These are phyloP conservation scores for Onychorhynchus coronatus DNA, from an alignment of 2,113 vertebrate genomes.

Conservation along the genomic window DNA sequence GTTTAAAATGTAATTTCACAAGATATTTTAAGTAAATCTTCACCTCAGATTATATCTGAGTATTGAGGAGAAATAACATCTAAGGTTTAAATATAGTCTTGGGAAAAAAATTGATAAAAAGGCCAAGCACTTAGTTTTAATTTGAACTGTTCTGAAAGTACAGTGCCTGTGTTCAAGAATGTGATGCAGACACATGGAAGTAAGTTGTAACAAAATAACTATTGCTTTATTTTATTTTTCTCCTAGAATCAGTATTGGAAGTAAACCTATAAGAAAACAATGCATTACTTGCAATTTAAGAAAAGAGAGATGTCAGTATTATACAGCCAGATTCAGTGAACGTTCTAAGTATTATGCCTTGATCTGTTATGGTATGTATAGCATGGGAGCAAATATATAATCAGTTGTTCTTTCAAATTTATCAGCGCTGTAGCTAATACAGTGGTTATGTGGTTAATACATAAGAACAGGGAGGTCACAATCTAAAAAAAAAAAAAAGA, in stretches of 20 bases:
- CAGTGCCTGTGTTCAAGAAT: background rate
- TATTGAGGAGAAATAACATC: background rate
- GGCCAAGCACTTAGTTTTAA: background rate
- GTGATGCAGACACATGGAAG: background rate
- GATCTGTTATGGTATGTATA: slow-evolving; percentile 78
- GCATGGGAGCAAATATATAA: background rate
- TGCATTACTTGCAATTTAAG: slow-evolving; percentile 82
- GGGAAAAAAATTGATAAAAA: background rate
- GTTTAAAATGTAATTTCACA: background rate
- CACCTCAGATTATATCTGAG: background rate
- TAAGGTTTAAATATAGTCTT: background rate
- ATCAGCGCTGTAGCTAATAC: background rate
- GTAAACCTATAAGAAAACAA: slow-evolving; percentile 67
- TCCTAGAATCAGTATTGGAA: slow-evolving; percentile 78
- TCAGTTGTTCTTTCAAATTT: background rate
- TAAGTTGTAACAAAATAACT: background rate
- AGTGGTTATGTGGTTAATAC: background rate
- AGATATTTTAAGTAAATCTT: background rate
- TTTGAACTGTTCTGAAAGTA: background rate
- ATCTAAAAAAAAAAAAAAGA: background rate
- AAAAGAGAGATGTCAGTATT: slow-evolving; percentile 81
- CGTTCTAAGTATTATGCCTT: slow-evolving; percentile 79
- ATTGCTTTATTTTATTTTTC: slow-evolving; percentile 55
- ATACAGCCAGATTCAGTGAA: slow-evolving; percentile 78
- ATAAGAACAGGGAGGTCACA: background rate